Evolutionary conservation across 2,888 invertebrate species (phyloP).

Genomic region (Anorthoa munda): DNA sequence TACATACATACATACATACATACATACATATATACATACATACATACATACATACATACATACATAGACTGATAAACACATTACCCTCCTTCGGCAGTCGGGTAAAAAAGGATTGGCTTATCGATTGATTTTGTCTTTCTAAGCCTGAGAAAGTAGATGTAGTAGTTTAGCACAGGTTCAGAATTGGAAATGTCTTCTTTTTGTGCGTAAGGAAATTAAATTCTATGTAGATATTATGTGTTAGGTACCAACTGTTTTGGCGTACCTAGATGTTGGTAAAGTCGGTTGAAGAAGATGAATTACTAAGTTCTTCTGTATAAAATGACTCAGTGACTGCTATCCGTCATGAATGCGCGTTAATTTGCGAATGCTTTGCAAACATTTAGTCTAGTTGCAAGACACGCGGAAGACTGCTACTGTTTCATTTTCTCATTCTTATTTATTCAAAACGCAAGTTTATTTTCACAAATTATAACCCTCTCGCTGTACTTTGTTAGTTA

Average conservation of each 20-base stretch:
- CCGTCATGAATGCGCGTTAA: conserved; percentile 8
- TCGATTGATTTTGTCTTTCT: no score
- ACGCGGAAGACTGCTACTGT: not conserved
- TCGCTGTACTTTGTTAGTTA: conserved; percentile 27
- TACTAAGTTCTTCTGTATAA: not conserved
- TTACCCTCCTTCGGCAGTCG: no score
- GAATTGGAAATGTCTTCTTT: not conserved
- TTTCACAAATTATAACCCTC: conserved; percentile 27
- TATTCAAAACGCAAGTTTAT: not conserved
- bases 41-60: no score
- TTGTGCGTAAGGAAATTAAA: not conserved
- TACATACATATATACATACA: no score
- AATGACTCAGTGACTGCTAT: conserved; percentile 15
- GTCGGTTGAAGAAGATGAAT: conserved; percentile 10
- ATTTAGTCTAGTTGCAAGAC: not conserved
- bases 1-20: no score
- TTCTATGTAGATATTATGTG: not conserved
- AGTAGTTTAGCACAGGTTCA: no score
- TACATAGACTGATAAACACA: no score
- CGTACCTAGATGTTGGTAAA: not conserved
- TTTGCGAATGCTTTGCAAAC: conserved; percentile 4
- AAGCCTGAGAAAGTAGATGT: no score
- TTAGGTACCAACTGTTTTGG: not conserved
- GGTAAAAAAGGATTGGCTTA: no score
- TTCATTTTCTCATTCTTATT: conserved; percentile 4